These are phyloP conservation scores for Pharmacophagus antenor DNA, from an alignment of 2,888 invertebrate genomes.

Conservation along the genomic window DNA sequence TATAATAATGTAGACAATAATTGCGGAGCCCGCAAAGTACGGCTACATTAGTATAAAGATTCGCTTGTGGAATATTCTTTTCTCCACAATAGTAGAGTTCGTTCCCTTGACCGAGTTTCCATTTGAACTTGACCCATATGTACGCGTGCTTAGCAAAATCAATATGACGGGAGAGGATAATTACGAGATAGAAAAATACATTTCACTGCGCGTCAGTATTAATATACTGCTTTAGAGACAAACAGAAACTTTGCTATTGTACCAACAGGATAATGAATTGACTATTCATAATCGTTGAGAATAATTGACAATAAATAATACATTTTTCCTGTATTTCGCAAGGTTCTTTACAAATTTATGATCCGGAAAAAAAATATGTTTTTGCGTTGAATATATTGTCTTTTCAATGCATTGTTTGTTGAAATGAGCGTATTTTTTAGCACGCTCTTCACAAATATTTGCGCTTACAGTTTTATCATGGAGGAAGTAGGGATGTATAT, in stretches of 20 bases:
- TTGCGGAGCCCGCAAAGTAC: not conserved
- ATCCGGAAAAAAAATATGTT: conserved; percentile 2
- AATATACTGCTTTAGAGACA: no score
- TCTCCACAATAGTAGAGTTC: not conserved
- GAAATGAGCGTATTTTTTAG: conserved; percentile 18
- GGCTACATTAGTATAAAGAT: not conserved
- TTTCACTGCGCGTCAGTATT: not conserved
- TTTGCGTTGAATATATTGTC: not conserved
- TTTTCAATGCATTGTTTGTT: conserved; percentile 18
- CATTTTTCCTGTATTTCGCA: not conserved
- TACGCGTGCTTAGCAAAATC: conserved; percentile 13
- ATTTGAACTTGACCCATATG: conserved; percentile 27
- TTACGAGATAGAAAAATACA: not conserved
- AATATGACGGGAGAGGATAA: conserved; percentile 15
- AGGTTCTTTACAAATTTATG: not conserved
- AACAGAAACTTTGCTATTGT: no score
- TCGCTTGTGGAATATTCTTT: not conserved
- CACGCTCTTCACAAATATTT: conserved; percentile 5
- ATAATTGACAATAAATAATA: no score
- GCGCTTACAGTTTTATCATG: conserved; percentile 16
- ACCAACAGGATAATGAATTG: not conserved
- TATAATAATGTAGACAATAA: not conserved
- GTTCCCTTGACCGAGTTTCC: conserved; percentile 27
- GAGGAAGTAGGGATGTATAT: conserved; percentile 1
- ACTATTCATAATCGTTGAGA: no score